Base-by-base conservation (phyloP, 2,888 invertebrate species). In the Clistopyga incitator region DNA sequence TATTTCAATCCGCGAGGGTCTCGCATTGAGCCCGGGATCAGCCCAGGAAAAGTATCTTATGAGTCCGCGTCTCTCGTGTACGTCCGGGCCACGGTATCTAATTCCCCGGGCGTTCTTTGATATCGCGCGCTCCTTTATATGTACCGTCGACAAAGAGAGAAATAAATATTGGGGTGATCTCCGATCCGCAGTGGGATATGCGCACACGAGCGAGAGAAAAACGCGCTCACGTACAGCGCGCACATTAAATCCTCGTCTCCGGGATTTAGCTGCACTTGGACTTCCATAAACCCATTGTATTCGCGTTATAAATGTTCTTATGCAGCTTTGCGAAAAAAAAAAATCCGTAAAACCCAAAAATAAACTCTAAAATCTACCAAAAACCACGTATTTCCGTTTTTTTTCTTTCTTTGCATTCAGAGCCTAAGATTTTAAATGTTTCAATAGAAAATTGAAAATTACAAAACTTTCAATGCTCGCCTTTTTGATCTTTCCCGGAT, bases 141-240 rank as follows among this genome's bases (percentile, higher is more conserved):
- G 81, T 82, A 84, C 70, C 86, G 81, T 77, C 78, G 85, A 87
- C 87, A 87, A 87, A 87, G 87, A 86, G 84, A 82, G 88, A 91
- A 90, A 92, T 92, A 92, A 91, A 91, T 91, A 91, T 90, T 87
- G 88, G 20, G 64, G 77, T 84, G 84, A 86, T 86, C 85, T 85
- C 71, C 70, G 54, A 78, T 78, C 78, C 59, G 77, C 61, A 70
- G 71, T 80, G 18, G 65, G 61, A 34, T 38, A 54, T 54, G 76
- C 78, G 76, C 45, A 65, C 65, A 59, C 68, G 56, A 42, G 18
- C 77, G 59, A 78, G 56, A 61, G n/a, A 59, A 64, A 77, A 56
- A 70, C 8, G 6, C 70, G 25, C 71, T 20, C 64, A n/a, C 29
- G 2, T 29, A 15, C 47, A 29, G 23, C 38, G 25, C 47, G 72